Evolutionary conservation across 2,888 invertebrate species (phyloP).

Genomic region (Campoplex capitator): DNA sequence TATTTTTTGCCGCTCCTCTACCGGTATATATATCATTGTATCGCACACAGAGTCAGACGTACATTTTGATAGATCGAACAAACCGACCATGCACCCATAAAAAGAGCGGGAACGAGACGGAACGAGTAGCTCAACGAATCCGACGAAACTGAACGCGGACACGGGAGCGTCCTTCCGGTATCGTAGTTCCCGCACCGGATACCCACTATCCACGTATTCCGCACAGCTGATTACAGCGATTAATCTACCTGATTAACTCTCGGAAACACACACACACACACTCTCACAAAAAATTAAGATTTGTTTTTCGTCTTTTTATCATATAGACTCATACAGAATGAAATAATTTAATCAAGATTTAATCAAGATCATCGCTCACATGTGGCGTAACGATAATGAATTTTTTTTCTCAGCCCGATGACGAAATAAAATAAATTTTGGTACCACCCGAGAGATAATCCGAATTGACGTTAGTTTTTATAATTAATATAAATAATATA

Average conservation of each 20-base stretch:
- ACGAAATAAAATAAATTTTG: background rate
- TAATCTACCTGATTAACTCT: constrained; percentile 14
- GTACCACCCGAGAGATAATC: background rate
- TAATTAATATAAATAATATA: background rate
- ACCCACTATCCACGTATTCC: constrained; percentile 43
- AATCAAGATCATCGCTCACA: background rate
- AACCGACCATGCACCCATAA: constrained; percentile 48
- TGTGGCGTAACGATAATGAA: too few relatives aligned
- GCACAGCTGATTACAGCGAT: constrained; percentile 20
- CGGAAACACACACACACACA: background rate
- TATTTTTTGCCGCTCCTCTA: constrained; percentile 66
- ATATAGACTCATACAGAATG: too few relatives aligned
- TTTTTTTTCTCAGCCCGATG: background rate
- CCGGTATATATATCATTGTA: constrained; percentile 59
- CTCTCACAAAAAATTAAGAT: background rate
- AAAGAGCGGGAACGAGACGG: constrained; percentile 65
- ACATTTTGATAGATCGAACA: constrained; percentile 62
- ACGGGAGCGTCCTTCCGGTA: constrained; percentile 83
- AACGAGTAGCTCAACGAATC: constrained; percentile 66
- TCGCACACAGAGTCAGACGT: background rate
- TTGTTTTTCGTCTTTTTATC: too few relatives aligned
- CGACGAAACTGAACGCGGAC: constrained; percentile 72
- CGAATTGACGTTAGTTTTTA: background rate
- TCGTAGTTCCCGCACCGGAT: constrained; percentile 75
- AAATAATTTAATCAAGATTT: too few relatives aligned